These are phyloP conservation scores for Chloropsis cyanopogon DNA, from an alignment of 2,113 vertebrate species.

Conservation along the genomic window DNA sequence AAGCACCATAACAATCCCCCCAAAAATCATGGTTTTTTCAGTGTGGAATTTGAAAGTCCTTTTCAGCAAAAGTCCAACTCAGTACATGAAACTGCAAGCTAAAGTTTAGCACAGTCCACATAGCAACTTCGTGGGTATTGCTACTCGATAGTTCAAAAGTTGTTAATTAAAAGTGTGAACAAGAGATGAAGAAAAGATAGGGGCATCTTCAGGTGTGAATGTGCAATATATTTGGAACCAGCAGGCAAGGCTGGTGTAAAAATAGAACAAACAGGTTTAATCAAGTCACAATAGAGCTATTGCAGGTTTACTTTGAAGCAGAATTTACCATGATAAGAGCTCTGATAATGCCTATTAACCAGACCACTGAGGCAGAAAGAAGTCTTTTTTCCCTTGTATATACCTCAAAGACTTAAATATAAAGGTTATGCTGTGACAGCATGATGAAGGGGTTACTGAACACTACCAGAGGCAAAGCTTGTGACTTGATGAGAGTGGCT, in stretches of 20 bases:
- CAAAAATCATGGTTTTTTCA: not conserved
- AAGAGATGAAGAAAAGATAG: slow-evolving; percentile 18
- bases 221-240: slow-evolving; percentile 8
- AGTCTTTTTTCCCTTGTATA: not conserved
- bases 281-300: not conserved
- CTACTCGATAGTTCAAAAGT: slow-evolving; percentile 11
- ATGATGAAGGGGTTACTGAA: not conserved
- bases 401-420: not conserved
- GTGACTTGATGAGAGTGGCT: not conserved
- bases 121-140: not conserved
- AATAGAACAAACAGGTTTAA: not conserved
- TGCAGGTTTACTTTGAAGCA: not conserved
- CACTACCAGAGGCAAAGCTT: not conserved
- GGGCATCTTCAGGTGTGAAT: slow-evolving; percentile 37
- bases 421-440: not conserved
- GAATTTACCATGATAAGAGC: not conserved
- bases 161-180: slow-evolving; percentile 44
- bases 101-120: not conserved
- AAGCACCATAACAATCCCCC: not conserved
- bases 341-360: not conserved
- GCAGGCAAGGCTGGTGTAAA: slow-evolving; percentile 4
- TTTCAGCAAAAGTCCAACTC: not conserved
- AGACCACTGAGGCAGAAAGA: not conserved
- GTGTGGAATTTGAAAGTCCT: not conserved
- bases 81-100: not conserved